Percentiles rank a stretch among this genome's conserved stretches.
phyloP scores from a whole-genome alignment of 2,797 vertebrate species.

The Muscicapa comitata region DNA sequence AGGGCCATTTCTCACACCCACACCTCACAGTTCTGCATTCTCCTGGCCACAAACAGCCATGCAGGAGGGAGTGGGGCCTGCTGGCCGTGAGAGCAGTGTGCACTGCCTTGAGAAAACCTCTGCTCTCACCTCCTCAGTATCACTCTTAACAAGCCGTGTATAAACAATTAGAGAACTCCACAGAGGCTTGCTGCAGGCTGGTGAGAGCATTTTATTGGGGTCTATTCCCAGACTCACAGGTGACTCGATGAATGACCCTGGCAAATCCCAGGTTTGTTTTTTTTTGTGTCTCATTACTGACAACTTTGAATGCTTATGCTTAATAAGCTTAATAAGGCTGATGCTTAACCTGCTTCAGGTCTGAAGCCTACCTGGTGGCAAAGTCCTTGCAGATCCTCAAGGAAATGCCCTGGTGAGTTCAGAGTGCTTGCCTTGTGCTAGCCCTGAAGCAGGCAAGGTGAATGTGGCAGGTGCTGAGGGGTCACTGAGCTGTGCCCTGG shows the following conservation, averaged over 20 bases:
- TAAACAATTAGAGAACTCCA: neutral
- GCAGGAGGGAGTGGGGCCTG: neutral
- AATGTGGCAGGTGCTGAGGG: accelerated
- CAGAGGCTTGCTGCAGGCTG: neutral
- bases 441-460: neutral
- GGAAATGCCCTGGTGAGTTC: neutral
- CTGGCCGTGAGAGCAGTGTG: neutral
- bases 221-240: neutral
- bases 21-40: neutral
- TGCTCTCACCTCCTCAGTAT: neutral
- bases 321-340: neutral
- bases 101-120: neutral
- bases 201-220: neutral
- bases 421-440: neutral
- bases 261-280: neutral
- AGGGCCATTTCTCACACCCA: neutral
- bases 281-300: neutral
- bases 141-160: neutral
- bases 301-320: neutral
- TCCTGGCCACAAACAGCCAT: neutral
- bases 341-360: neutral
- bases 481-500: accelerated
- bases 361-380: neutral
- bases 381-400: neutral
- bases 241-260: neutral